These are phyloP conservation scores for Dynastes grantii DNA, from an alignment of 2,888 invertebrate species.

Conservation along the genomic window DNA sequence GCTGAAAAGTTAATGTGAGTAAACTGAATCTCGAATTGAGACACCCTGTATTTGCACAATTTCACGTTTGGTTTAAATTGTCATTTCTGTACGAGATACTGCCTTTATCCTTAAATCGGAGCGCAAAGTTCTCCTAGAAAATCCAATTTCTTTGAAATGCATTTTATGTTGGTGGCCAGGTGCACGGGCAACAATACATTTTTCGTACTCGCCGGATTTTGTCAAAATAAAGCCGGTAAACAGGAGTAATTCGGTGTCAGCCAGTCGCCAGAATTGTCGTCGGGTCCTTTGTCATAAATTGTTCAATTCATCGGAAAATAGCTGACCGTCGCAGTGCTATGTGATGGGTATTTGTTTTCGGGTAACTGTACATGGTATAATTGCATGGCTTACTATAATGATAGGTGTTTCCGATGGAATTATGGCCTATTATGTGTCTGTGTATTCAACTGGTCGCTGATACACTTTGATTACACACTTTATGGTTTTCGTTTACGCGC, in stretches of 20 bases:
- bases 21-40: too few relatives aligned
- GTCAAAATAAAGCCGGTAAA: constrained; percentile 45
- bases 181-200: constrained; percentile 18
- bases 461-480: constrained; percentile 51
- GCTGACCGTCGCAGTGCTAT: constrained; percentile 46
- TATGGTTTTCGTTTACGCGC: constrained; percentile 45
- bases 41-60: too few relatives aligned
- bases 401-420: constrained; percentile 51
- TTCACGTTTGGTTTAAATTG: too few relatives aligned
- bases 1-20: too few relatives aligned
- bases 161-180: constrained; percentile 31
- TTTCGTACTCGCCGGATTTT: constrained; percentile 39
- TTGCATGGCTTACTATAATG: constrained; percentile 48
- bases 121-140: not conserved
- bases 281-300: constrained; percentile 53
- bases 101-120: too few relatives aligned
- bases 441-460: constrained; percentile 46
- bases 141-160: constrained; percentile 30
- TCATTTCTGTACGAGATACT: too few relatives aligned
- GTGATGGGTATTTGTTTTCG: constrained; percentile 37
- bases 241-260: constrained; percentile 43
- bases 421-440: constrained; percentile 46
- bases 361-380: constrained; percentile 48
- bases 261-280: constrained; percentile 33
- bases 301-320: constrained; percentile 57